phyloP scores from a whole-genome alignment of 2,888 invertebrate genomes.

The Noctua janthina region DNA sequence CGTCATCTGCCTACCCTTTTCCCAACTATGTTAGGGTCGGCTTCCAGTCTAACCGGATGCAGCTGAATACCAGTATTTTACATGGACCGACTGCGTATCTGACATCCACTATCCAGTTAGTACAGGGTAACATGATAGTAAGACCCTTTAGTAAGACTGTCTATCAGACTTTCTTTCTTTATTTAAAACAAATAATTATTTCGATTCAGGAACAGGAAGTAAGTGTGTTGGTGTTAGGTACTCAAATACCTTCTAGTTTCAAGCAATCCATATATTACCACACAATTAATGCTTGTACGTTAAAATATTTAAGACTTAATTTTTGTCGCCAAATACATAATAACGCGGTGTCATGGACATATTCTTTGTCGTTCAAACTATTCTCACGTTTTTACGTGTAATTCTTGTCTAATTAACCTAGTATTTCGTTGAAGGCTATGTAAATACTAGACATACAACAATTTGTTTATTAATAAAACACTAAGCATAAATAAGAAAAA shows the following conservation, averaged over 20 bases:
- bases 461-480: neutral
- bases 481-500: neutral
- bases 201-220: neutral
- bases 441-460: neutral
- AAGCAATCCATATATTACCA: neutral
- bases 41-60: too few species aligned
- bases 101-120: too few species aligned
- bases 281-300: too few species aligned
- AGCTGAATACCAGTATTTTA: too few species aligned
- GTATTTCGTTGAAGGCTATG: constrained; percentile 43
- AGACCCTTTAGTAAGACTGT: too few species aligned
- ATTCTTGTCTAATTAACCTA: constrained; percentile 59
- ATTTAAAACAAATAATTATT: neutral
- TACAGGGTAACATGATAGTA: too few species aligned
- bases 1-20: too few species aligned
- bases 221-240: neutral
- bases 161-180: too few species aligned
- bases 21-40: too few species aligned
- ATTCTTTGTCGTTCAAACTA: constrained; percentile 37
- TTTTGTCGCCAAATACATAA: constrained; percentile 19
- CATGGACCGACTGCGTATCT: too few species aligned
- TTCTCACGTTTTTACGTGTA: constrained; percentile 60
- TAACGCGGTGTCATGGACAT: constrained; percentile 39
- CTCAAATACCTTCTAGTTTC: neutral
- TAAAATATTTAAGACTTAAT: neutral